Base-by-base conservation (phyloP, 2,797 vertebrate genomes). In the Eutrigla gurnardus region DNA sequence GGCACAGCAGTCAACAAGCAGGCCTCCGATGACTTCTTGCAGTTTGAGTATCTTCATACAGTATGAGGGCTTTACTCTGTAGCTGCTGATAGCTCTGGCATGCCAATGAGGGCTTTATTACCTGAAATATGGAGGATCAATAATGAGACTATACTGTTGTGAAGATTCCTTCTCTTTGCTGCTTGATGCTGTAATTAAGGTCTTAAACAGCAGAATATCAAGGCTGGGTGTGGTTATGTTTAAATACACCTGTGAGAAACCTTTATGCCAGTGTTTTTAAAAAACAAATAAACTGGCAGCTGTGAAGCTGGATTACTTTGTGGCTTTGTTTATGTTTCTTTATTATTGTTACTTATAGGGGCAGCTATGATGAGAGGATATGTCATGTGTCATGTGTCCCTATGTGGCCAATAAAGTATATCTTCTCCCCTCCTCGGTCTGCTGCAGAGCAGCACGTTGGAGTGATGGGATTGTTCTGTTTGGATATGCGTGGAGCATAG, bases 181-280 rank as follows among this genome's bases (percentile, higher is more conserved):
- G 58, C 59, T 71, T 60, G 66, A 77, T 81, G 77, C 75, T 83
- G 76, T 89, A 88, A 87, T 91, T 88, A 88, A 81, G 74, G 74
- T 73, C 81, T 83, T 86, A 87, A 73, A 81, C 49, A 79, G 75
- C 76, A 85, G 80, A 81, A 84, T 80, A 86, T 76, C 79, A 66
- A 75, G 67, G 67, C 59, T 7, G 80, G 88, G 87, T 82, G 90
- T 89, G 91, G 86, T 73, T 75, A 58, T 39, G 66, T 33, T 78
- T 66, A 78, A 72, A 91, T 88, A 70, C 65, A 90, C 81, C 76
- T 75, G 72, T 70, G 73, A 80, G 39, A 66, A 80, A 80, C 49
- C n/a, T 65, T 65, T 49, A 52, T 47, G 68, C 64, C 36, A 70
- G 60, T 72, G 53, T 67, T 76, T 68, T n/a, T n/a, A 25, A 37